Base-by-base conservation (phyloP, 1,140 invertebrate genomes). In the Diabrotica undecimpunctata region DNA sequence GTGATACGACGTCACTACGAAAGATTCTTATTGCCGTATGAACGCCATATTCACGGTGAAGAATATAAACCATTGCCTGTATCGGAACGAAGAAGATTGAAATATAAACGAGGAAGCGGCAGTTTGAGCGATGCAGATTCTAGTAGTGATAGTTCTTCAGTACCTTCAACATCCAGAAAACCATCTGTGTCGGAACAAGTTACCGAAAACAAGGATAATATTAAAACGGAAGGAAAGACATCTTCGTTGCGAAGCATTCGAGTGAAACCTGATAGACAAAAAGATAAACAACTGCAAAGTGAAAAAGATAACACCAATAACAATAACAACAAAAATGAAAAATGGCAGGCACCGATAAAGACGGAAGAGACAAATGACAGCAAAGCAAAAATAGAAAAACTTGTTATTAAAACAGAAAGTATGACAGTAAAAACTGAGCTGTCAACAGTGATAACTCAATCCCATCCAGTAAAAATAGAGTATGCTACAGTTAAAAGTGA, bases 1-100 rank as follows among this genome's bases (percentile, higher is more conserved):
- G 86, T 89, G 62, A 91, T 91, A 6, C 79, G 91, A 69, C 82
- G 88, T 70, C 88, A 93, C 79, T 94, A 94, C 73, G 92, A 94
- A 82, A 90, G 91, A 72, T 85, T 90, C 69, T 79, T 92, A 51
- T 79, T 92, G 46, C 85, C 89, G 0, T 92, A 87, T 77, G 91
- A 93, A 74, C 85, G 85, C 54, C 83, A 88, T 73, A 80, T 85
- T 54, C 81, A 81, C 64, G 82, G 83, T 14, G 83, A 85, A 59
- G 84, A 85, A 53, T 77, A 79, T 25, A 83, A 84, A 76, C 77
- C 82, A n/a, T 78, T 81, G 61, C 76, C 80, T 14, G 75, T 71
- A 6, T 78, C 79, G 0, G 81, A 80, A 61, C 78, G 83, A 54
- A 77, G 82, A 61, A 77, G 73, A 70, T 66, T 76, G 67, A 79